Evolutionary conservation across 2,797 vertebrate genomes (phyloP).

Genomic region (Peromyscus eremicus): DNA sequence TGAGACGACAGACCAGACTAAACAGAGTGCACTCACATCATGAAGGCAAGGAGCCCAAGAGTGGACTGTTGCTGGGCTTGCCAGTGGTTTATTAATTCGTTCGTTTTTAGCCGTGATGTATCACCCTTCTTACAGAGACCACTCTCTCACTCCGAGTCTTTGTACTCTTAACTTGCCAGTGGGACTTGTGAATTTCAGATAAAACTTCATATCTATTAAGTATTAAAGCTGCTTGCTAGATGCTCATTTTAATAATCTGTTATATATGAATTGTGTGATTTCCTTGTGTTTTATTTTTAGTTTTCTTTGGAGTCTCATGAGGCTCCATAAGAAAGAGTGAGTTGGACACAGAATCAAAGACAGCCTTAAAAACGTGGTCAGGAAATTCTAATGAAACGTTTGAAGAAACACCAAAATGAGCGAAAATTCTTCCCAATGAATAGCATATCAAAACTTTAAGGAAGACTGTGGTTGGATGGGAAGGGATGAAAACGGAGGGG

Average conservation of each 20-base stretch:
- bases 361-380: not conserved
- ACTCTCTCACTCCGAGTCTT: not conserved
- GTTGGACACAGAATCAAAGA: not conserved
- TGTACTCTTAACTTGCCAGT: not conserved
- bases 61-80: not conserved
- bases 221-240: not conserved
- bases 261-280: not conserved
- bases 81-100: not conserved
- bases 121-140: not conserved
- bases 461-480: too few relatives aligned
- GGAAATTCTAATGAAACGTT: not conserved
- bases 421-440: not conserved
- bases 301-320: not conserved
- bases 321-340: not conserved
- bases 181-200: slow-evolving; percentile 1
- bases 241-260: not conserved
- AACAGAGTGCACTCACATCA: not conserved
- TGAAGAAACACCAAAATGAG: slow-evolving; percentile 25
- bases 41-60: not conserved
- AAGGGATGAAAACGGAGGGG: not conserved
- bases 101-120: not conserved
- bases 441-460: not conserved
- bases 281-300: slow-evolving; percentile 12
- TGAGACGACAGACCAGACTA: not conserved
- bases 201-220: not conserved